phyloP scores from a whole-genome alignment of 2,113 vertebrate species.

The Colistium nudipinnis region DNA sequence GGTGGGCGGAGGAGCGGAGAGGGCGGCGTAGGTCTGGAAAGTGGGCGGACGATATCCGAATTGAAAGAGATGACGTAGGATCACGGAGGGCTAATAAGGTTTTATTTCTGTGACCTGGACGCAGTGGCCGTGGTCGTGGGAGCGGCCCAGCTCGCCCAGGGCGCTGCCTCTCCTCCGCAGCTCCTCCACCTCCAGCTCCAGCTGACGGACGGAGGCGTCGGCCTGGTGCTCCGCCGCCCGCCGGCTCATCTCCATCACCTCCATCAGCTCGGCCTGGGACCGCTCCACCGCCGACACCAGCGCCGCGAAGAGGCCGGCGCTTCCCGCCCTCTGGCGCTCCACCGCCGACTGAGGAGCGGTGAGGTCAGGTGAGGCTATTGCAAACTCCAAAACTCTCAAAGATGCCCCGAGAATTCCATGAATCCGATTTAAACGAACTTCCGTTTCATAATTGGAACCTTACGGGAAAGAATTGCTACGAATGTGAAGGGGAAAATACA shows the following conservation, averaged over 20 bases:
- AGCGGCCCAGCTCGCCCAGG: constrained; percentile 60
- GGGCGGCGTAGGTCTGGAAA: constrained; percentile 55
- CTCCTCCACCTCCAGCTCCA: constrained; percentile 75
- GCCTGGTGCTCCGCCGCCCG: constrained; percentile 64
- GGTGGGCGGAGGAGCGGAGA: constrained; percentile 46
- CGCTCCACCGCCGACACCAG: constrained; percentile 68
- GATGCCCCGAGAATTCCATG: too few relatives aligned
- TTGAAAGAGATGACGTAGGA: too few relatives aligned
- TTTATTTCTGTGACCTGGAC: constrained; percentile 58
- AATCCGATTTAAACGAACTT: too few relatives aligned
- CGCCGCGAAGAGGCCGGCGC: constrained; percentile 54
- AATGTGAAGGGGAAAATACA: too few relatives aligned
- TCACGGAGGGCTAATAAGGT: not conserved
- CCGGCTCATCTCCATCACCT: constrained; percentile 69
- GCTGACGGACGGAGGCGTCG: constrained; percentile 60
- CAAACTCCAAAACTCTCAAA: not conserved
- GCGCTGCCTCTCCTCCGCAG: constrained; percentile 56
- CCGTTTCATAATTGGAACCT: too few relatives aligned
- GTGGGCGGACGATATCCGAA: not conserved
- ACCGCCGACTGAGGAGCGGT: constrained; percentile 45
- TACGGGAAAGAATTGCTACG: too few relatives aligned
- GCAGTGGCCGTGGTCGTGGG: constrained; percentile 64
- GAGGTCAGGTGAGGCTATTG: too few relatives aligned
- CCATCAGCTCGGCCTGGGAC: constrained; percentile 69
- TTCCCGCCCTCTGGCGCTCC: constrained; percentile 61